Evolutionary conservation across 2,797 vertebrate genomes (phyloP).

Genomic region (Linurgus olivaceus): DNA sequence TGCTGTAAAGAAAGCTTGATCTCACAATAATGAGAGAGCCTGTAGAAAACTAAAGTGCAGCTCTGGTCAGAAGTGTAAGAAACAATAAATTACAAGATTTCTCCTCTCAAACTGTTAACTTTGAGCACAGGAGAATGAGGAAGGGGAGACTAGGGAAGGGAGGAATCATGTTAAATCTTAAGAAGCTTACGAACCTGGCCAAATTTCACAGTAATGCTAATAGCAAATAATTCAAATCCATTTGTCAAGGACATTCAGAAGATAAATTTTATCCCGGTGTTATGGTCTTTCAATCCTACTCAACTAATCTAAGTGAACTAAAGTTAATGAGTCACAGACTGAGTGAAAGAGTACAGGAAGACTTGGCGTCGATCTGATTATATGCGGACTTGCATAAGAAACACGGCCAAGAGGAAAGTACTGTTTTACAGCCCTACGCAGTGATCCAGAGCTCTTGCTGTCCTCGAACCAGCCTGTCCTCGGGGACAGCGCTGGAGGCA

Average conservation of each 20-base stretch:
- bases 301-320: not conserved
- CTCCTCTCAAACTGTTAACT: not conserved
- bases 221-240: not conserved
- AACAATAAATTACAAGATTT: not conserved
- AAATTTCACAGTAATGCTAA: not conserved
- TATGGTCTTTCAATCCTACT: not conserved
- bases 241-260: not conserved
- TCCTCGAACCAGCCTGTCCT: not conserved
- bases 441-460: not conserved
- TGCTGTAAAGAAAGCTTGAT: not conserved
- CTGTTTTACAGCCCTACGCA: not conserved
- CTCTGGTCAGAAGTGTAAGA: not conserved
- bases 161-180: not conserved
- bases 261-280: not conserved
- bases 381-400: not conserved
- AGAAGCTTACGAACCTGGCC: not conserved
- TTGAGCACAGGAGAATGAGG: not conserved
- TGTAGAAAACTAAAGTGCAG: not conserved
- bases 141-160: not conserved
- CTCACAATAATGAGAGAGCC: not conserved
- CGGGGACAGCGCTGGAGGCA: not conserved
- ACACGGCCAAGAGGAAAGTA: not conserved
- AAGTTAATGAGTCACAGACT: constrained; percentile 24
- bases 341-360: not conserved
- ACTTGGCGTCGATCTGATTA: not conserved